These are phyloP conservation scores for Dendronephthya gigantea DNA, from an alignment of 64 coral and sea anemone species.

Conservation along the genomic window DNA sequence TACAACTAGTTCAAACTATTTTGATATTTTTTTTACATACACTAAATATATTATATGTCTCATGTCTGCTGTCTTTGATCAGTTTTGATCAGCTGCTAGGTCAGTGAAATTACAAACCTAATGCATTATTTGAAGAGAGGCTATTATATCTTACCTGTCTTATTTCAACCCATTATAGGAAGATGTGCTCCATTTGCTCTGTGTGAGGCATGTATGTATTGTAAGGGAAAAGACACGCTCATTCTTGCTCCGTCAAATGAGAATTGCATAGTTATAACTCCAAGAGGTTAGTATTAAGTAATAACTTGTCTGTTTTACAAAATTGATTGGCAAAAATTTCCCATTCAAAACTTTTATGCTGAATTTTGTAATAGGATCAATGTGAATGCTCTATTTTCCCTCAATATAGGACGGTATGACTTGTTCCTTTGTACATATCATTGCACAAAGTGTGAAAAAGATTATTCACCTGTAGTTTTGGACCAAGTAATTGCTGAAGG, in stretches of 20 bases:
- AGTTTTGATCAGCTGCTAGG: neutral
- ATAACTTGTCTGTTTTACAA: neutral
- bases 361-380: neutral
- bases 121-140: neutral
- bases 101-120: neutral
- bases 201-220: neutral
- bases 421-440: neutral
- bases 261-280: constrained; percentile 4
- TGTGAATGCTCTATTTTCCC: neutral
- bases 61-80: neutral
- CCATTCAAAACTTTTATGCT: neutral
- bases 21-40: too few species aligned
- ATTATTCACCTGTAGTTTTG: neutral
- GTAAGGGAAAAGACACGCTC: neutral
- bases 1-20: neutral
- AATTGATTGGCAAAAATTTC: neutral
- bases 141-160: neutral
- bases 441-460: neutral
- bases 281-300: constrained; percentile 3
- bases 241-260: neutral
- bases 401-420: constrained; percentile 7
- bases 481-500: neutral
- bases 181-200: constrained; percentile 17
- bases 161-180: neutral
- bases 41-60: too few species aligned